Conservation (phyloP, 2,113 vertebrate species). For the Psittacula cyanocephala region DNA sequence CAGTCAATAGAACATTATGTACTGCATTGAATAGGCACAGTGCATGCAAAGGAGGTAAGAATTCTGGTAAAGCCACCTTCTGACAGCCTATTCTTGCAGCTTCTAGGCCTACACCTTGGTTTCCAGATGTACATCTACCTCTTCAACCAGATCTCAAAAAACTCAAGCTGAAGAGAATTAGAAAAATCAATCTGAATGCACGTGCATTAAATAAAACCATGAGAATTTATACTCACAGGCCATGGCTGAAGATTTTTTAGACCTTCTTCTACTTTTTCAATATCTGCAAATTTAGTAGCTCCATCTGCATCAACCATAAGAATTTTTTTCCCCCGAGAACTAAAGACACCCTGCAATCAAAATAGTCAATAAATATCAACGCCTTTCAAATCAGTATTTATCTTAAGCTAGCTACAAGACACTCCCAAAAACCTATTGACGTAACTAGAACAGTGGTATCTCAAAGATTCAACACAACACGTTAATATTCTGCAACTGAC, state of each 20-base stretch:
- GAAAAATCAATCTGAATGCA: neutral
- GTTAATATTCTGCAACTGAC: neutral
- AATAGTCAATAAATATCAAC: neutral
- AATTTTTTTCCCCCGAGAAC: conserved; percentile 84
- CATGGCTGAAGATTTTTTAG: conserved; percentile 81
- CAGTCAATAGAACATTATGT: neutral
- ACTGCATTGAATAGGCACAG: neutral
- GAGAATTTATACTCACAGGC: conserved; percentile 77
- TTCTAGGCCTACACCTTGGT: neutral
- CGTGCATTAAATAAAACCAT: neutral
- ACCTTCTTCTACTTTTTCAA: conserved; percentile 90
- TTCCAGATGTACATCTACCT: neutral
- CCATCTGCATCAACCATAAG: conserved; percentile 98
- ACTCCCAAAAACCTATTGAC: neutral
- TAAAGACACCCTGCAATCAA: conserved; percentile 84
- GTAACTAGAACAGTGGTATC: neutral
- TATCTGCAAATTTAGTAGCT: conserved; percentile 92
- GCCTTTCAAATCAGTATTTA: neutral
- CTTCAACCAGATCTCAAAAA: neutral
- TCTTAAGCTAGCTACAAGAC: neutral
- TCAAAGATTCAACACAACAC: neutral
- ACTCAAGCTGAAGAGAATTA: neutral
- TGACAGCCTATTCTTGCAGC: neutral
- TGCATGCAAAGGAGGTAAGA: neutral
- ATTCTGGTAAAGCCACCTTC: neutral